Conservation (phyloP, 2,888 invertebrate genomes). For the Leptinotarsa rubiginosa region DNA sequence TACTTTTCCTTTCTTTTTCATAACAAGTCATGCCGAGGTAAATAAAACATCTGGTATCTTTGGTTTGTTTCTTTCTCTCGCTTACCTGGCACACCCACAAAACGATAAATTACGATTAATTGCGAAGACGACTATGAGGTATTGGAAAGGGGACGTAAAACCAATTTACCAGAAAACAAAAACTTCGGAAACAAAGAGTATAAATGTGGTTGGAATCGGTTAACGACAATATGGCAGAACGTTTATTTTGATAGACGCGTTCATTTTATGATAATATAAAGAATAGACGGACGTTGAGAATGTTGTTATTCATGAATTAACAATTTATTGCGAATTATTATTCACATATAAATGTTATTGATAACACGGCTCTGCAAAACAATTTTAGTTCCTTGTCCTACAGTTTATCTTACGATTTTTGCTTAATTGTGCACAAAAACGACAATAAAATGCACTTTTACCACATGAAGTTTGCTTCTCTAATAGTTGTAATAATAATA, state of each 20-base stretch:
- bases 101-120: slow-evolving; percentile 25
- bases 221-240: neutral
- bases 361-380: no score
- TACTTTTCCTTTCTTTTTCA: slow-evolving; percentile 23
- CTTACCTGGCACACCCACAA: slow-evolving; percentile 20
- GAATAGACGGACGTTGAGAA: neutral
- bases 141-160: slow-evolving; percentile 3
- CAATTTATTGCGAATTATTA: no score
- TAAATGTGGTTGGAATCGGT: slow-evolving; percentile 9
- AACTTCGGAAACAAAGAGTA: slow-evolving; percentile 4
- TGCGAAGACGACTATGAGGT: slow-evolving; percentile 18
- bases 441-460: no score
- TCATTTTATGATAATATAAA: neutral
- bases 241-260: neutral
- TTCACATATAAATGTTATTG: no score
- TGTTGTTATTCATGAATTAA: no score
- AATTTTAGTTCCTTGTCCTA: no score
- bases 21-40: slow-evolving; percentile 15
- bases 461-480: no score
- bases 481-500: no score
- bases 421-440: no score
- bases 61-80: slow-evolving; percentile 14
- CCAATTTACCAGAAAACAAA: slow-evolving; percentile 19
- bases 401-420: no score
- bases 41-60: slow-evolving; percentile 24